Base-by-base conservation (phyloP, 2,113 vertebrate genomes). In the Sigmodon hispidus region DNA sequence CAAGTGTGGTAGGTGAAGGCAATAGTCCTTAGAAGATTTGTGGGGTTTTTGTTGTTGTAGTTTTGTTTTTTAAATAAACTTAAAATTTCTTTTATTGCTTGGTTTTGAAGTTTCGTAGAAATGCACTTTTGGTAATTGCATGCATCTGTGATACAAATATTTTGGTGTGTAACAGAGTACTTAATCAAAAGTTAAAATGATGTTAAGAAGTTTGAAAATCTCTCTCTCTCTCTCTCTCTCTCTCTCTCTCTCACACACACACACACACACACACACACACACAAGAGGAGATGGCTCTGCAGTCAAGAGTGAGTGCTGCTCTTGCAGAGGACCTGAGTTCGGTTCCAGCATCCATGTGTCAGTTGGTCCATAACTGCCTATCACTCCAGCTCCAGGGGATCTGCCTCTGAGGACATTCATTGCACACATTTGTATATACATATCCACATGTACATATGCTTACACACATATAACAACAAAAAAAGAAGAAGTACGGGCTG, bases 71-170 rank as follows among this genome's bases (percentile, higher is more conserved):
- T 48, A 61, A 72, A 10, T 87, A 83, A 90, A 11, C 15, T 87
- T 93, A 61, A 45, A 70, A 43, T 86, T 85, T 61, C 45, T 85
- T 75, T 63, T 83, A 34, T 93, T 45, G 31, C 24, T 94, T 91
- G 65, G 13, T 95, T 97, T 83, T 52, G 89, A 93, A 93, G 40
- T 61, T 87, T 5, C 21, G 0, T 43, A 61, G 81, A 40, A 87
- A 90, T 69, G 40, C 22, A 91, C 89, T 87, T 89, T 40, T 75
- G 43, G 75, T 76, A 83, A 89, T 16, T 89, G 29, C 59, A 40
- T 87, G 19, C 65, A 85, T 75, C 19, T 31, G 29, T 76, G n/a
- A 59, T 81, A 21, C 22, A 40, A 57, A 81, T 81, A 26, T 59
- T n/a, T 81, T 15, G 57, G 79, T 59, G 55, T 40, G 21, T 40